Evolutionary conservation across 2,797 vertebrate species (phyloP), one percentile per base, ranked within the genome.

Genomic region (Potorous gilbertii): DNA sequence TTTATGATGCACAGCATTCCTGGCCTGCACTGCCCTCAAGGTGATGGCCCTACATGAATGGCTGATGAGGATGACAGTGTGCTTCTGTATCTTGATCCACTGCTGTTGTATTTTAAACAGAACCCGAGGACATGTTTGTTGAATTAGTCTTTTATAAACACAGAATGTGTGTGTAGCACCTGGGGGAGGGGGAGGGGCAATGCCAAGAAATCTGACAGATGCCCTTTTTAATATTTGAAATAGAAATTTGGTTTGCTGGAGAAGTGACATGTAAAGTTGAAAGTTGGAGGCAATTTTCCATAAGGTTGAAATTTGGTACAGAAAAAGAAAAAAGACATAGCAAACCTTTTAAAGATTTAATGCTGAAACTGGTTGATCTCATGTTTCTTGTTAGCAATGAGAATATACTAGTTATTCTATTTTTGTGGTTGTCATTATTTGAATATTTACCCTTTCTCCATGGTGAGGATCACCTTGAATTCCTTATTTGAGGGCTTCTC

Each of bases 221-320:
- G 55, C 29, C 56, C 96, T 94, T 96, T 96, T 29, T 94, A 90
- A 93, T 93, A 87, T 91, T 96, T 92, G 91, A 96, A 97, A 93
- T 96, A 92, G 74, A 56, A 95, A 97, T 81, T n/a, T 74, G 87
- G 27, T 95, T 95, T 92, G 89, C 92, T 11, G 93, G 31, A 95
- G 40, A 90, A 55, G 95, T 95, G 40, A 91, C 54, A 91, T 34
- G 54, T 27, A 66, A 40, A 90, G 21, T 90, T 94, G 95, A 95
- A 95, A 90, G 94, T 91, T 21, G 0, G 9, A 94, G 50, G 56
- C 94, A 95, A 56, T 95, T 95, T 97, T 94, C 91, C 59, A 95
- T 91, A 87, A 96, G 95, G 87, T 81, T 96, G 54, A 95, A 97
- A 95, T 95, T 94, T 54, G 54, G 59, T 96, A 55, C 81, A 89